These are phyloP conservation scores for Eupristina koningsbergeri DNA, from an alignment of 1,140 invertebrate species.

Conservation along the genomic window DNA sequence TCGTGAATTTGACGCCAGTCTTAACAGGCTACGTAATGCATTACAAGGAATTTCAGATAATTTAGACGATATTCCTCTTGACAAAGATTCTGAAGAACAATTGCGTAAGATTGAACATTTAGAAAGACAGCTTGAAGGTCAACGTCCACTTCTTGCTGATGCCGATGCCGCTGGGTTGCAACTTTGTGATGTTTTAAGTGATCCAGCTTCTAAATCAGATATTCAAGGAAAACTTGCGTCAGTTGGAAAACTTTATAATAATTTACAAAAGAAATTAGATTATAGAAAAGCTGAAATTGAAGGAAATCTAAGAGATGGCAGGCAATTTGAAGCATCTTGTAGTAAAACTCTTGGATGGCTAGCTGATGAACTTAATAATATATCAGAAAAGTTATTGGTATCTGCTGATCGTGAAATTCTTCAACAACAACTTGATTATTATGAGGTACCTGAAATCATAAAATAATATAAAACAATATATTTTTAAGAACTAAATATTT, in stretches of 20 bases:
- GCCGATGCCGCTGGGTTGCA: slow-evolving; percentile 89
- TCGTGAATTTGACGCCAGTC: slow-evolving; percentile 90
- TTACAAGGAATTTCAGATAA: slow-evolving; percentile 89
- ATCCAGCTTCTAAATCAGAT: slow-evolving; percentile 90
- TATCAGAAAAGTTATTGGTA: slow-evolving; percentile 85
- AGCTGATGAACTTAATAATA: slow-evolving; percentile 81
- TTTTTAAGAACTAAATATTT: too few relatives aligned
- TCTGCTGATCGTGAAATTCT: slow-evolving; percentile 89
- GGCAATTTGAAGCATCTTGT: slow-evolving; percentile 90
- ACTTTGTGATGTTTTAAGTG: slow-evolving; percentile 90
- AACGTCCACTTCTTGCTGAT: slow-evolving; percentile 88
- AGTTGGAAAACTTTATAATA: slow-evolving; percentile 87
- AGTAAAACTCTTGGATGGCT: slow-evolving; percentile 92
- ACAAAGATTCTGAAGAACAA: slow-evolving; percentile 90
- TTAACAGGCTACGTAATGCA: slow-evolving; percentile 85
- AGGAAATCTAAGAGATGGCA: slow-evolving; percentile 84
- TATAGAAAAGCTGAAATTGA: slow-evolving; percentile 92
- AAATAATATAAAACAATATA: neutral
- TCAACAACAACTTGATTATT: slow-evolving; percentile 88
- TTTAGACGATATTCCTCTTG: slow-evolving; percentile 85
- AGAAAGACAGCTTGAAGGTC: slow-evolving; percentile 89
- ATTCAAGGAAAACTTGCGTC: slow-evolving; percentile 90
- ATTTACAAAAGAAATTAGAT: slow-evolving; percentile 90
- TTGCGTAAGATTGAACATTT: slow-evolving; percentile 88
- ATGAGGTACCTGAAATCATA: slow-evolving; percentile 77